A percentile compares a stretch with the other conserved stretches of the same genome.
Conservation (phyloP, 2,113 vertebrate species). For the Phrynocephalus versicolor region DNA sequence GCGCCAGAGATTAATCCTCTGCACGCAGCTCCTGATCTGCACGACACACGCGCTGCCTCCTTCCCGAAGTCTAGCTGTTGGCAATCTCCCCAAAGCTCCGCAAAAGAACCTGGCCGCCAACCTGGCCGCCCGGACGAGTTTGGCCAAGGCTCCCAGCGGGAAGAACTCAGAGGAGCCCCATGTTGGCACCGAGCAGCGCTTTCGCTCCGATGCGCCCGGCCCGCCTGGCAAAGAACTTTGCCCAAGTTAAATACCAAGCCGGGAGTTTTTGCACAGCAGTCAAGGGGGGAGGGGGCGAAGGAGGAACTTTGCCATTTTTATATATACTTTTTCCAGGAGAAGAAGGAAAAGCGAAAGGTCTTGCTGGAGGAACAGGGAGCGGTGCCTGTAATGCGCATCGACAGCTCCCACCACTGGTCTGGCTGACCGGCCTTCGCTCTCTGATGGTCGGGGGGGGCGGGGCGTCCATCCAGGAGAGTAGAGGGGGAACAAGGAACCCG, state of each 20-base stretch:
- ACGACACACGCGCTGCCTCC: background rate
- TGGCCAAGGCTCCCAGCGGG: background rate
- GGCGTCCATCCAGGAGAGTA: too few relatives aligned
- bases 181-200: background rate
- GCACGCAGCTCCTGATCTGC: background rate
- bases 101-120: background rate
- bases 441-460: too few relatives aligned
- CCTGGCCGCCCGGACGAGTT: background rate
- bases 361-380: background rate
- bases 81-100: background rate
- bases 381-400: background rate
- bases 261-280: background rate
- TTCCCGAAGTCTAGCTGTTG: background rate
- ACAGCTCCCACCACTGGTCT: background rate
- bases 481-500: too few relatives aligned
- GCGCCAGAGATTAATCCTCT: background rate
- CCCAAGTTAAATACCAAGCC: background rate
- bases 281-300: background rate
- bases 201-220: background rate
- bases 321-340: background rate
- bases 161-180: background rate
- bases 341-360: background rate
- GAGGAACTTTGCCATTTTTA: too few relatives aligned
- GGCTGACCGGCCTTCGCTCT: background rate
- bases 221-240: slow-evolving; percentile 2